phyloP scores from a whole-genome alignment of 2,113 vertebrate genomes.

The Periophthalmodon schlosseri region DNA sequence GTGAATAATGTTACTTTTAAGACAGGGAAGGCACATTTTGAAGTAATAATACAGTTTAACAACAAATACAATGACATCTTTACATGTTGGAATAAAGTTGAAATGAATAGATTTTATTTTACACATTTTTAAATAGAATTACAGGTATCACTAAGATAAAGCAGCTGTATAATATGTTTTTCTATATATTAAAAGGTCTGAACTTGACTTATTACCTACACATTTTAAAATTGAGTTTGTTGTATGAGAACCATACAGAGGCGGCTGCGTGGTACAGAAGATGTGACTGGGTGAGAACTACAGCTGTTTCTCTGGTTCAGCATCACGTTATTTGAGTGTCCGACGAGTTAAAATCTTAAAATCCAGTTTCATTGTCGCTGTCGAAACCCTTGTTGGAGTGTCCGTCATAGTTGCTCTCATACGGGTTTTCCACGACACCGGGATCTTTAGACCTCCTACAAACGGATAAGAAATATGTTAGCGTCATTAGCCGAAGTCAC shows the following conservation, averaged over 20 bases:
- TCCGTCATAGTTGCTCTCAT: constrained; percentile 35
- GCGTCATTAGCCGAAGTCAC: not conserved
- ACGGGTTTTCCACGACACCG: constrained; percentile 62
- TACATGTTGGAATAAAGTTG: not conserved
- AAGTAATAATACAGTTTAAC: not conserved
- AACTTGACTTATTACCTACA: not conserved
- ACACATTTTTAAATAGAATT: not conserved
- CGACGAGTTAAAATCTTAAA: constrained; percentile 46
- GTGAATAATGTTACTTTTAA: not conserved
- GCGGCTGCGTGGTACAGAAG: not conserved
- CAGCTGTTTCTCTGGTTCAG: not conserved
- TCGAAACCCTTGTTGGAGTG: constrained; percentile 68
- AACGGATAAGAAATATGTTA: constrained; percentile 13
- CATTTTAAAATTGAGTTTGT: no score
- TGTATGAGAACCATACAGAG: no score
- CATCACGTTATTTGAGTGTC: not conserved
- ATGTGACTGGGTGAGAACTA: not conserved
- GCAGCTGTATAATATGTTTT: not conserved
- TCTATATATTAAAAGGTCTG: not conserved
- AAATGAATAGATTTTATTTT: not conserved
- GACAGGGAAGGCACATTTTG: no score
- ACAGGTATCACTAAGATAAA: not conserved
- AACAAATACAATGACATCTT: not conserved
- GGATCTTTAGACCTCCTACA: constrained; percentile 44
- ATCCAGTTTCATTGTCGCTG: constrained; percentile 61